Conservation (phyloP, 53 echinoderm and acorn worm genomes). For the Apostichopus leukothele region DNA sequence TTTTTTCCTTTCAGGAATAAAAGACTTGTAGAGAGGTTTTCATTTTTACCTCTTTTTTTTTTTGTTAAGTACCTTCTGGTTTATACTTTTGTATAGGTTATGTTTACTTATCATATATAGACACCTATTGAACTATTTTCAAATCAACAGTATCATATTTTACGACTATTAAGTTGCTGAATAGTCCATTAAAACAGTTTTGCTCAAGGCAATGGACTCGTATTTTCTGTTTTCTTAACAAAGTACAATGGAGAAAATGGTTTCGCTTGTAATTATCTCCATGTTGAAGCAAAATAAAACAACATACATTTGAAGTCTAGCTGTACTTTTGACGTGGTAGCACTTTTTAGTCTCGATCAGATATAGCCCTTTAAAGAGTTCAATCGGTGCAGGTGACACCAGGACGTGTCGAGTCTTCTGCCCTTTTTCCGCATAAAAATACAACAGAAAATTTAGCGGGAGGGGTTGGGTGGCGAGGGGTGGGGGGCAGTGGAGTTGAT, state of each 20-base stretch:
- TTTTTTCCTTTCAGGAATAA: neutral
- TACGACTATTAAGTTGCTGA: conserved; percentile 26
- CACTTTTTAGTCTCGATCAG: no score
- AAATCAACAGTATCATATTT: conserved; percentile 41
- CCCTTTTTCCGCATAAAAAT: no score
- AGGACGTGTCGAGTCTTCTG: no score
- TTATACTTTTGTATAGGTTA: neutral
- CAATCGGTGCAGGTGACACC: no score
- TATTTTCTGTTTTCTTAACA: neutral
- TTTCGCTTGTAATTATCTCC: conserved; percentile 34
- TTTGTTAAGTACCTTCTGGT: no score
- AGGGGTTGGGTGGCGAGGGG: no score
- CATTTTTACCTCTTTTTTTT: neutral
- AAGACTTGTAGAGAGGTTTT: neutral
- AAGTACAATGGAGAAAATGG: neutral
- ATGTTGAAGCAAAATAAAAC: conserved; percentile 28
- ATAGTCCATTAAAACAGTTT: conserved; percentile 33
- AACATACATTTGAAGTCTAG: neutral
- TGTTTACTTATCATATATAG: conserved; percentile 29
- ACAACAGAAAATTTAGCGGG: no score
- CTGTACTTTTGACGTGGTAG: conserved; percentile 1
- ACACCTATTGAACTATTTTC: conserved; percentile 19
- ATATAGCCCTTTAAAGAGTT: no score
- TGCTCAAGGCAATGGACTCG: neutral
- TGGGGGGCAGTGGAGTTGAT: no score